These are phyloP conservation scores for Pteromalus puparum DNA, from an alignment of 1,140 invertebrate genomes.

Conservation along the genomic window DNA sequence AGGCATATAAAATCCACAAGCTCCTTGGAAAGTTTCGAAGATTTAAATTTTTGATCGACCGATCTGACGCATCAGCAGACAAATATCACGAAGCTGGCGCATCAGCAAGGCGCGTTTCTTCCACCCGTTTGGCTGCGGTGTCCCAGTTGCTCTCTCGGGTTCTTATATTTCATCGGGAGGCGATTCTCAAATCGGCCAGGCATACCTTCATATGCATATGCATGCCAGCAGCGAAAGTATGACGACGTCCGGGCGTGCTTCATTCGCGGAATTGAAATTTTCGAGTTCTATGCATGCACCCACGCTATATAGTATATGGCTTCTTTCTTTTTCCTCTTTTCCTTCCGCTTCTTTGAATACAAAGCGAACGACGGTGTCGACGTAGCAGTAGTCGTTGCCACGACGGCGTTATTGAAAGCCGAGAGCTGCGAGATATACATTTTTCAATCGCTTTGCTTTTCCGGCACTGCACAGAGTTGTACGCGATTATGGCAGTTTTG, in stretches of 20 bases:
- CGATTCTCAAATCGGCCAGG: neutral
- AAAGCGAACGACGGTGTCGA: neutral
- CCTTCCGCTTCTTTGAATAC: neutral
- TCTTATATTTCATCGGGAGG: neutral
- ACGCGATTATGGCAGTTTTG: constrained; percentile 15
- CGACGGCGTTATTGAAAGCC: neutral
- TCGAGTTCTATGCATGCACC: neutral
- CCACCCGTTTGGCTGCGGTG: neutral
- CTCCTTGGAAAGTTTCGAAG: neutral
- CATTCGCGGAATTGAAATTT: constrained; percentile 17
- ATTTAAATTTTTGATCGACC: neutral
- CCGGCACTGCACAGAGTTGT: neutral
- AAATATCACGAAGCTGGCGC: neutral
- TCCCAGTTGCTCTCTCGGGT: neutral
- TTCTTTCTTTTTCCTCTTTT: neutral
- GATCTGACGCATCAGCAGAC: neutral
- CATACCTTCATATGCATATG: neutral
- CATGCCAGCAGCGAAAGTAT: neutral
- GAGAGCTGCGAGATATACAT: neutral
- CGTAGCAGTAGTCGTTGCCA: neutral
- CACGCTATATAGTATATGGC: too few relatives aligned
- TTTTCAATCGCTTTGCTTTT: neutral
- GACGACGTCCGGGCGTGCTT: neutral
- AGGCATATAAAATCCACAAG: too few relatives aligned
- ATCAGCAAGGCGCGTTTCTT: constrained; percentile 9